Conservation (phyloP, 2,888 invertebrate genomes). For the Ormyrus nitidulus region DNA sequence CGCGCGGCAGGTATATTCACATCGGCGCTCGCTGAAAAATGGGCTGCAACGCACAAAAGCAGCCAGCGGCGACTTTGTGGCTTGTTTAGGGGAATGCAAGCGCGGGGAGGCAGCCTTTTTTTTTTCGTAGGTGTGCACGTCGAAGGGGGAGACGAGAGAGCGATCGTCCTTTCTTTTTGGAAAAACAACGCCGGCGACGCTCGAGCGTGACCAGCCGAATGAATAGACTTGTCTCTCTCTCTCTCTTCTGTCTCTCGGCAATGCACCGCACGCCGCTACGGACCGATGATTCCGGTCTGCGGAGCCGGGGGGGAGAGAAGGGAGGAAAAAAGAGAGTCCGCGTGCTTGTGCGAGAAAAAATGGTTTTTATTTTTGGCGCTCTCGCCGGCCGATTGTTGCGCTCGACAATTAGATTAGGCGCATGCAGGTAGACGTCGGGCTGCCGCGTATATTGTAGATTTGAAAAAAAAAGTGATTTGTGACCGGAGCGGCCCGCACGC, state of each 20-base stretch:
- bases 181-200: conserved; percentile 46
- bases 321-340: neutral
- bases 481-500: too few species aligned
- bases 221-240: conserved; percentile 64
- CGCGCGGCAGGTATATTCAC: neutral
- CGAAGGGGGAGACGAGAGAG: neutral
- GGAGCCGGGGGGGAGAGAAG: neutral
- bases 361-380: conserved; percentile 13
- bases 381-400: too few species aligned
- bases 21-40: neutral
- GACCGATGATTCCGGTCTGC: conserved; percentile 55
- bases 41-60: conserved; percentile 32
- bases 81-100: conserved; percentile 23
- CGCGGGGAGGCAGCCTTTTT: conserved; percentile 1
- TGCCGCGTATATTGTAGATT: too few species aligned
- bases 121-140: conserved; percentile 35
- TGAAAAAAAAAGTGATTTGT: too few species aligned
- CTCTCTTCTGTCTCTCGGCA: conserved; percentile 46
- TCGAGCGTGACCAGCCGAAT: conserved; percentile 66
- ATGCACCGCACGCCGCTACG: conserved; percentile 35
- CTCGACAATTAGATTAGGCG: too few species aligned
- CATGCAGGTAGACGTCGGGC: too few species aligned
- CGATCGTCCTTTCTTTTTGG: conserved; percentile 15
- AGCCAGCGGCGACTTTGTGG: conserved; percentile 35
- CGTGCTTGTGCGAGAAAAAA: conserved; percentile 17